Conservation (phyloP, 2,797 vertebrate species). For the Garrulus glandarius region DNA sequence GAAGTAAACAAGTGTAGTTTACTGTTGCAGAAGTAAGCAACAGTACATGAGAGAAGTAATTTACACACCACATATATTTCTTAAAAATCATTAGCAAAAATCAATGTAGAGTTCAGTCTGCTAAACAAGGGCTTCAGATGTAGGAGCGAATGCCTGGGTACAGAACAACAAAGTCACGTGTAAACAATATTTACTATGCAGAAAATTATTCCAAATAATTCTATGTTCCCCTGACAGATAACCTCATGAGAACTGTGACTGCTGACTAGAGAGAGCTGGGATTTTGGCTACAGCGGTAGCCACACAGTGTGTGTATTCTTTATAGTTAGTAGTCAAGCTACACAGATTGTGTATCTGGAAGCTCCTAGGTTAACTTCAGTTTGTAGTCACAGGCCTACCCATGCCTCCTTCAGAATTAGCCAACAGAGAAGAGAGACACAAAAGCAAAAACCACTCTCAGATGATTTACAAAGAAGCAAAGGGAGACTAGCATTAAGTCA, state of each 20-base stretch:
- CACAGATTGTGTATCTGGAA: accelerated
- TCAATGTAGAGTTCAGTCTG: neutral
- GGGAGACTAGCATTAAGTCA: neutral
- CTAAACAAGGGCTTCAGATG: neutral
- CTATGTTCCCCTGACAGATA: neutral
- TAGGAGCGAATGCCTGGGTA: neutral
- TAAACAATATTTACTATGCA: neutral
- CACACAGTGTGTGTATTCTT: neutral
- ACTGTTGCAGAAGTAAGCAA: neutral
- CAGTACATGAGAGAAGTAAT: neutral
- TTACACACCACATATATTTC: neutral
- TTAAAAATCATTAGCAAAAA: neutral
- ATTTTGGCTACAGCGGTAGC: neutral
- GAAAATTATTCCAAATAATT: neutral
- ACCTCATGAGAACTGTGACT: neutral
- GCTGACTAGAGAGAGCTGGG: neutral
- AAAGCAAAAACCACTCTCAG: neutral
- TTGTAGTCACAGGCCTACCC: neutral
- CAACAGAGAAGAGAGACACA: neutral
- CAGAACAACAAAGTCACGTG: neutral
- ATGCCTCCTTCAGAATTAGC: neutral
- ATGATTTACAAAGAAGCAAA: neutral
- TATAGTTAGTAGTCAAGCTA: neutral
- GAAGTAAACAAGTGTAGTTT: accelerated
- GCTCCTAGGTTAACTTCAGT: neutral